Evolutionary conservation across 1,140 invertebrate genomes (phyloP).

Genomic region (Telenomus remus): DNA sequence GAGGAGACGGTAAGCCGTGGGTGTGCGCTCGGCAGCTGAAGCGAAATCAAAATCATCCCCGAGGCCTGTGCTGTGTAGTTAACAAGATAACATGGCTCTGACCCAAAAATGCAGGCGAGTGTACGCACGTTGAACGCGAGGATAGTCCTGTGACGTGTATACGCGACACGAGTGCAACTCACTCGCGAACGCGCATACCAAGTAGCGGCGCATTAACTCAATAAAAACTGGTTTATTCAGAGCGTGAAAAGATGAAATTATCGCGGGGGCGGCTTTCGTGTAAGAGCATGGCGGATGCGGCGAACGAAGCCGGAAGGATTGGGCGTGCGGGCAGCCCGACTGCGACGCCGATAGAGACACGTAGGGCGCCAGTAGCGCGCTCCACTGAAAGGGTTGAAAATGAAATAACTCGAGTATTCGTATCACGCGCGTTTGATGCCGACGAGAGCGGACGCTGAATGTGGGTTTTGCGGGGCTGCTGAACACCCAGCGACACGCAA

Average conservation of each 20-base stretch:
- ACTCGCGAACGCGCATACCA: conserved; percentile 57
- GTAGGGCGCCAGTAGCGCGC: conserved; percentile 34
- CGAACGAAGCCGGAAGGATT: conserved; percentile 3
- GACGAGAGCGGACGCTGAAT: conserved; percentile 42
- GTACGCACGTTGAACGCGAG: conserved; percentile 33
- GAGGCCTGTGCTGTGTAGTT: neutral
- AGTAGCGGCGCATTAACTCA: conserved; percentile 58
- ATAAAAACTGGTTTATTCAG: conserved; percentile 65
- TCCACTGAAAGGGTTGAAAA: conserved; percentile 68
- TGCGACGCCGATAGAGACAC: conserved; percentile 16
- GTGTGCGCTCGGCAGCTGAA: too few relatives aligned
- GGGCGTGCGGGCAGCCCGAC: conserved; percentile 1
- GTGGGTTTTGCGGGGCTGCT: conserved; percentile 51
- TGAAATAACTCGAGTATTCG: conserved; percentile 67
- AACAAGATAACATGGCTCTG: conserved; percentile 36
- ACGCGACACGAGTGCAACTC: conserved; percentile 35
- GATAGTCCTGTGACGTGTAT: conserved; percentile 26
- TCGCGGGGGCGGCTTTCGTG: conserved; percentile 41
- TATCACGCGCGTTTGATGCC: conserved; percentile 64
- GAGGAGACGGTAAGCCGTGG: too few relatives aligned
- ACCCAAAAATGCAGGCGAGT: conserved; percentile 36
- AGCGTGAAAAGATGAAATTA: conserved; percentile 67
- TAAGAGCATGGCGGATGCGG: conserved; percentile 22
- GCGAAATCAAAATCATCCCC: conserved; percentile 6
- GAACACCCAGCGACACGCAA: conserved; percentile 28